Evolutionary conservation across 2,888 invertebrate species (phyloP).

Genomic region (Myopa testacea): DNA sequence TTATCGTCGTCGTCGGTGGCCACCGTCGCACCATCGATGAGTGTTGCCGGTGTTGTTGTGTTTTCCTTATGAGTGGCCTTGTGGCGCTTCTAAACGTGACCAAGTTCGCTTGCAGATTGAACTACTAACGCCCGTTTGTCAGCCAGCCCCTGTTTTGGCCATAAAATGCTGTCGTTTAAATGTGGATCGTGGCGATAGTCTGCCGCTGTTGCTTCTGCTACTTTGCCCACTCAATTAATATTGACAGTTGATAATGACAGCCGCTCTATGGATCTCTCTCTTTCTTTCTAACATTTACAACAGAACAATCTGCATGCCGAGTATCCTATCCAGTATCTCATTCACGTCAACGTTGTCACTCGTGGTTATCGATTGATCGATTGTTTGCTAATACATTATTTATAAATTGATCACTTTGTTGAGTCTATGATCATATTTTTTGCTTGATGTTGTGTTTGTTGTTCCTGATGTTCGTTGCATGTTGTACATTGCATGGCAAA

Average conservation of each 20-base stretch:
- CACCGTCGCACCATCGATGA: not conserved
- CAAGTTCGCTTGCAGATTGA: constrained; percentile 19
- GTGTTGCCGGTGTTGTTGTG: constrained; percentile 16
- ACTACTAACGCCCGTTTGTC: not conserved
- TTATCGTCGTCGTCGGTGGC: not conserved
- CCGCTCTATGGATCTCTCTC: not conserved
- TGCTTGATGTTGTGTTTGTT: constrained; percentile 44
- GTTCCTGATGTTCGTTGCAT: constrained; percentile 30
- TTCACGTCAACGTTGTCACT: too few species aligned
- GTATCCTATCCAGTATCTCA: too few species aligned
- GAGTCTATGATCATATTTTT: constrained; percentile 23
- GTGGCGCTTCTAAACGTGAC: constrained; percentile 36
- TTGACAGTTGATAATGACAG: constrained; percentile 49
- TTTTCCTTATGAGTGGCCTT: constrained; percentile 34
- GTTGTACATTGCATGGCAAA: constrained; percentile 28
- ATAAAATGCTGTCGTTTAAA: constrained; percentile 20
- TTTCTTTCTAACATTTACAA: not conserved
- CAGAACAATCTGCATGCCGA: not conserved
- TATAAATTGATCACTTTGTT: constrained; percentile 63
- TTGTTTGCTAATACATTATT: constrained; percentile 54
- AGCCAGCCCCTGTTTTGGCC: constrained; percentile 16
- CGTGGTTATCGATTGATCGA: constrained; percentile 41
- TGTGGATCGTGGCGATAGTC: constrained; percentile 25
- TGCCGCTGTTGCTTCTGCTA: constrained; percentile 8
- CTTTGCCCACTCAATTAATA: constrained; percentile 55